A percentile compares a stretch with the other conserved stretches of the same genome.
Evolutionary conservation across 1,140 invertebrate genomes (phyloP).

Genomic region (Penaeus chinensis): DNA sequence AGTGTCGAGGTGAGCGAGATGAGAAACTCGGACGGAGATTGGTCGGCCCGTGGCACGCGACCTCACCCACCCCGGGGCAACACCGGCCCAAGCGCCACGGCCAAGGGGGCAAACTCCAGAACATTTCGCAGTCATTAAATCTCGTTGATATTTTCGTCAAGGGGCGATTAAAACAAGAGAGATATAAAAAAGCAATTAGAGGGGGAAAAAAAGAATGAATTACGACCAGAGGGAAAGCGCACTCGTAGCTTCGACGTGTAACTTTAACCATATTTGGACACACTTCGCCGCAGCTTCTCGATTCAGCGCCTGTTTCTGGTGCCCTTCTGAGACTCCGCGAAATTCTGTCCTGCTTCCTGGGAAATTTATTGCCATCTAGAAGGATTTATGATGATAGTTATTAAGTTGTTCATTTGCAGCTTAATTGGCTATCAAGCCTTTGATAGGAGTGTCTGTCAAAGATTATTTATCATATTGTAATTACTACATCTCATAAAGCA

Average conservation of each 20-base stretch:
- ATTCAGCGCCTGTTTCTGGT: not conserved
- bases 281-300: too few species aligned
- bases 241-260: too few species aligned
- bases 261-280: too few species aligned
- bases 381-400: slow-evolving; percentile 59
- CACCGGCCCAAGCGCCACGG: slow-evolving; percentile 13
- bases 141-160: too few species aligned
- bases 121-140: too few species aligned
- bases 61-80: slow-evolving; percentile 8
- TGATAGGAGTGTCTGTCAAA: slow-evolving; percentile 58
- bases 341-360: slow-evolving; percentile 32
- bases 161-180: too few species aligned
- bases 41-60: slow-evolving; percentile 47
- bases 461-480: slow-evolving; percentile 61
- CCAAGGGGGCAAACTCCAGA: not conserved
- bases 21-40: slow-evolving; percentile 53
- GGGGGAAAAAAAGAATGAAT: too few species aligned
- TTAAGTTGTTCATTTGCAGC: slow-evolving; percentile 61
- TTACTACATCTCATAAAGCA: slow-evolving; percentile 60
- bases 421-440: slow-evolving; percentile 57
- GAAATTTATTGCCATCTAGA: slow-evolving; percentile 57
- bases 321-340: slow-evolving; percentile 28
- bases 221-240: too few species aligned
- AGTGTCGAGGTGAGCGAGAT: slow-evolving; percentile 55
- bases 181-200: too few species aligned